These are phyloP conservation scores for Acanthosepion lycidas DNA, from an alignment of 2,888 invertebrate species.

Conservation along the genomic window DNA sequence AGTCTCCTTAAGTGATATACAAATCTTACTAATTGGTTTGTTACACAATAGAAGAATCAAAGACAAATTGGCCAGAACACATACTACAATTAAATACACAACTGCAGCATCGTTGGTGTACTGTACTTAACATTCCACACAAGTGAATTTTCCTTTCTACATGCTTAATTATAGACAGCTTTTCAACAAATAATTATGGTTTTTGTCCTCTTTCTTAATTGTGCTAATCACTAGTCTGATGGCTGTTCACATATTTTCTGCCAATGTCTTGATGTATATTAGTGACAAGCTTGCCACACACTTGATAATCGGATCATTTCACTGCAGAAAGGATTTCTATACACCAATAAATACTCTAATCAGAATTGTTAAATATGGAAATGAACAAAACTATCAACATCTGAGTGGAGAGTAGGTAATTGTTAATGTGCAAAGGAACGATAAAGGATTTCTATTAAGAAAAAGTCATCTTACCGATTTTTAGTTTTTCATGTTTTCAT, in stretches of 20 bases:
- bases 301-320: conserved; percentile 1
- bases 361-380: conserved; percentile 14
- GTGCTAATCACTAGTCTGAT: conserved; percentile 33
- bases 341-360: not conserved
- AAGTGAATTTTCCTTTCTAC: conserved; percentile 23
- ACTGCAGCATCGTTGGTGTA: conserved; percentile 33
- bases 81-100: conserved; percentile 13
- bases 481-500: not conserved
- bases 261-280: conserved; percentile 33
- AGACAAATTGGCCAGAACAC: conserved; percentile 21
- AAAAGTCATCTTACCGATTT: not conserved
- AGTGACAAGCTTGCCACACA: conserved; percentile 18
- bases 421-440: not conserved
- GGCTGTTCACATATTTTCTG: conserved; percentile 33
- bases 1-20: conserved; percentile 33
- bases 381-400: not conserved
- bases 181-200: conserved; percentile 33
- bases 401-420: not conserved
- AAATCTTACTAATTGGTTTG: conserved; percentile 33
- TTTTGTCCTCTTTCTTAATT: conserved; percentile 24
- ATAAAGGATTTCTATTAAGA: not conserved
- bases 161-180: conserved; percentile 33
- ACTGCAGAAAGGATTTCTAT: conserved; percentile 16
- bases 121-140: conserved; percentile 33
- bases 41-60: conserved; percentile 33